phyloP scores from a whole-genome alignment of 1,140 invertebrate species.

The Drosophila obscura region DNA sequence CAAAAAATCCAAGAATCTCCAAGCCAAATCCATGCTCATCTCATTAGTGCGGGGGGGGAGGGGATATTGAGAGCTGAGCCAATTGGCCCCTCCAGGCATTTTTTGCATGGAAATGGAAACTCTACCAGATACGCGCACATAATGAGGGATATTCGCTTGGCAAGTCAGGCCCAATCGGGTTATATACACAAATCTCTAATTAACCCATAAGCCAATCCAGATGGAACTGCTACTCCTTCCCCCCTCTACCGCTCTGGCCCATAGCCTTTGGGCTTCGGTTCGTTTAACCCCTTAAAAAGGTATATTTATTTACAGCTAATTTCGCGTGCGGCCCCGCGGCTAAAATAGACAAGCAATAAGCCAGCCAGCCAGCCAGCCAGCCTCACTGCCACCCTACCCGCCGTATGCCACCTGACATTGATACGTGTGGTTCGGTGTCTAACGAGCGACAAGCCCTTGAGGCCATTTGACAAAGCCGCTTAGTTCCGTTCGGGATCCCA shows the following conservation, averaged over 20 bases:
- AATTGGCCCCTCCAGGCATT: too few species aligned
- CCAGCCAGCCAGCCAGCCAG: slow-evolving; percentile 3
- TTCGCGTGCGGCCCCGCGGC: slow-evolving; percentile 42
- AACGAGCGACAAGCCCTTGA: slow-evolving; percentile 57
- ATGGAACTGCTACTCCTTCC: neutral
- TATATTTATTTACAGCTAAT: slow-evolving; percentile 71
- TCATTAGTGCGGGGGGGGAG: neutral
- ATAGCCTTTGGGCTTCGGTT: slow-evolving; percentile 33
- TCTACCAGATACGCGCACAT: slow-evolving; percentile 13
- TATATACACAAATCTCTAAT: slow-evolving; percentile 39
- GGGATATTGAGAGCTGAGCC: too few species aligned
- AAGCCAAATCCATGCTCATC: too few species aligned
- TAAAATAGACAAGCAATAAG: slow-evolving; percentile 54
- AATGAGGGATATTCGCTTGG: slow-evolving; percentile 21
- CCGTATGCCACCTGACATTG: slow-evolving; percentile 35
- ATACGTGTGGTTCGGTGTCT: slow-evolving; percentile 47
- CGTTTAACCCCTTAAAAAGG: slow-evolving; percentile 44
- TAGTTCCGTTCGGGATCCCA: slow-evolving; percentile 28
- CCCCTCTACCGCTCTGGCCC: slow-evolving; percentile 15
- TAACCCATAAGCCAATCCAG: slow-evolving; percentile 45
- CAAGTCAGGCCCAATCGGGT: slow-evolving; percentile 24
- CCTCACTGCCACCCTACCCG: neutral
- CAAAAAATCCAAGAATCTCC: too few species aligned
- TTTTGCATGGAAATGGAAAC: neutral
- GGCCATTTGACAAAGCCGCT: slow-evolving; percentile 58